Conservation (phyloP, 2,113 vertebrate genomes). For the Notechis scutatus region DNA sequence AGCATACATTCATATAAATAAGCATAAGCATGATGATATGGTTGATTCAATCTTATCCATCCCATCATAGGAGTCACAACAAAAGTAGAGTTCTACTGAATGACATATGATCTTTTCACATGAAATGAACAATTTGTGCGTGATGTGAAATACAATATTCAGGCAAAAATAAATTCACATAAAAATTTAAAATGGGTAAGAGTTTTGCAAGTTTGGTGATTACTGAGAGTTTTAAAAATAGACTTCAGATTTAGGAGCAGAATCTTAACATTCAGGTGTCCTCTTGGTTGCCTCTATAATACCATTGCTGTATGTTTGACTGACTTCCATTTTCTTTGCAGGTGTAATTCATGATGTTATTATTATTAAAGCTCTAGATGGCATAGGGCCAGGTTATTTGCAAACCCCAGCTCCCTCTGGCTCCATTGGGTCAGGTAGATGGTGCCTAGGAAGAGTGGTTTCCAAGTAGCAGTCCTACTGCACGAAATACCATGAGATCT, state of each 20-base stretch:
- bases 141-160: neutral
- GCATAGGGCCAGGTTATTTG: neutral
- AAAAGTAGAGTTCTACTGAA: neutral
- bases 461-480: neutral
- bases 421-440: neutral
- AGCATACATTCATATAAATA: neutral
- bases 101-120: neutral
- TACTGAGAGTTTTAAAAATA: neutral
- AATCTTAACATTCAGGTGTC: neutral
- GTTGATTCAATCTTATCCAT: neutral
- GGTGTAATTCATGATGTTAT: neutral
- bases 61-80: neutral
- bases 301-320: neutral
- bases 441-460: neutral
- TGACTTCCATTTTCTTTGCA: neutral
- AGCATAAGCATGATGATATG: neutral
- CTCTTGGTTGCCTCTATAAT: neutral
- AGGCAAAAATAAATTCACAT: neutral
- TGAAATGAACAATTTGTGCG: neutral
- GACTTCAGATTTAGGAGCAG: neutral
- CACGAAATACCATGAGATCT: neutral
- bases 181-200: neutral
- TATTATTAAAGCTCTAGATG: neutral
- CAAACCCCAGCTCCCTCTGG: neutral
- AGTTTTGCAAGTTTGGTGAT: neutral